Evolutionary conservation across 2,888 invertebrate species (phyloP).

Genomic region (Julus scanicus): DNA sequence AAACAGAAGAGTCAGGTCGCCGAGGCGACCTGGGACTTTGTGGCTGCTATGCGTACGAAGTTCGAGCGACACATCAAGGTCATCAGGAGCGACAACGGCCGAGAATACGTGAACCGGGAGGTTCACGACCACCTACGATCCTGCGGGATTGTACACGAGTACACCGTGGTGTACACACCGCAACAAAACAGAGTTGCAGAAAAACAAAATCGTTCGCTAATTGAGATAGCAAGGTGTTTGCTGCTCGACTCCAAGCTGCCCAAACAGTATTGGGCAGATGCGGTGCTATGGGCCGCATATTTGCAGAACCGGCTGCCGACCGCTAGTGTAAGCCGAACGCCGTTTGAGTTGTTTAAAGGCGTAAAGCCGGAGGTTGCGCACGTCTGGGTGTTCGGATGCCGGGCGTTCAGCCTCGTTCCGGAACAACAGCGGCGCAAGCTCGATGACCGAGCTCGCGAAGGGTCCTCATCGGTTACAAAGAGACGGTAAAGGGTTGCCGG

Average conservation of each 20-base stretch:
- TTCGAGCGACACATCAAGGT: not conserved
- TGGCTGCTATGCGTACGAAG: not conserved
- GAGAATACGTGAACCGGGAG: not conserved
- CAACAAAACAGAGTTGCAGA: constrained; percentile 61
- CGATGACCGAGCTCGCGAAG: not conserved
- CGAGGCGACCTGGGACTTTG: not conserved
- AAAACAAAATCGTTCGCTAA: constrained; percentile 60
- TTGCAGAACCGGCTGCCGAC: constrained; percentile 59
- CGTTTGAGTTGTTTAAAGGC: constrained; percentile 58
- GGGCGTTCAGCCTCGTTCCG: not conserved
- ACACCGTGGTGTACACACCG: constrained; percentile 57
- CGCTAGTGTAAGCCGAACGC: constrained; percentile 56
- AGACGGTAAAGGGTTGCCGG: too few relatives aligned
- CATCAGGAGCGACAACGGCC: not conserved
- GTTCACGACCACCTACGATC: not conserved
- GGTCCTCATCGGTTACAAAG: not conserved
- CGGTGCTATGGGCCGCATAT: constrained; percentile 59
- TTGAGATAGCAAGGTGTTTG: constrained; percentile 58
- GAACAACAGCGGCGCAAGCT: constrained; percentile 5
- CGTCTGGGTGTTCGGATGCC: constrained; percentile 45
- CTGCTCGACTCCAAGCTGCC: constrained; percentile 56
- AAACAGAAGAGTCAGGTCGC: not conserved
- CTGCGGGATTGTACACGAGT: not conserved
- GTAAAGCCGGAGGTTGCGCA: constrained; percentile 57
- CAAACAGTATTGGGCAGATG: constrained; percentile 60